These are phyloP conservation scores for Oryctolagus cuniculus DNA, from an alignment of 2,113 vertebrate species.

Conservation along the genomic window DNA sequence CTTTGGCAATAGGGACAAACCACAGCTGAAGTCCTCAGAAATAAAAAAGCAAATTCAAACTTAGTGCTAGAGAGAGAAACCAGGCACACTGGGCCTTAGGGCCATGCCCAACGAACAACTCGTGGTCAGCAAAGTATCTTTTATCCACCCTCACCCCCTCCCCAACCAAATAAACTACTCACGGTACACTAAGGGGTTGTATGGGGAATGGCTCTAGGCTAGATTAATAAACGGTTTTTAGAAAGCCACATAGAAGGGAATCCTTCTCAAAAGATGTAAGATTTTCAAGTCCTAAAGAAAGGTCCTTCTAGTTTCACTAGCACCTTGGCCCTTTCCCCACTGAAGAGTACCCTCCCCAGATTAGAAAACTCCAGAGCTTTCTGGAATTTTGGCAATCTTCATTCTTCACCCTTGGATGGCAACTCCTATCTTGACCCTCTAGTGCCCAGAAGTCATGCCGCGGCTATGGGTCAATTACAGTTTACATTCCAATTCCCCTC, in stretches of 20 bases:
- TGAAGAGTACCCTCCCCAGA: background rate
- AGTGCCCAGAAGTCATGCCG: constrained; percentile 70
- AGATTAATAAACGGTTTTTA: constrained; percentile 84
- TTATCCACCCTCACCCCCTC: constrained; percentile 31
- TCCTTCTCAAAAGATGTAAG: constrained; percentile 78
- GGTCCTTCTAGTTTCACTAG: constrained; percentile 73
- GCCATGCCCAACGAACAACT: constrained; percentile 59
- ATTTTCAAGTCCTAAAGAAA: constrained; percentile 74
- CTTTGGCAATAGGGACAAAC: constrained; percentile 74
- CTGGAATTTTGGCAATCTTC: constrained; percentile 57
- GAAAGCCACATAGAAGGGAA: constrained; percentile 85
- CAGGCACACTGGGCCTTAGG: constrained; percentile 72
- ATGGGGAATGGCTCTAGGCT: constrained; percentile 63
- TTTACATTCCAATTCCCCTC: constrained; percentile 73
- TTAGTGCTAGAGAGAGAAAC: constrained; percentile 71
- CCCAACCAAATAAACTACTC: constrained; percentile 79
- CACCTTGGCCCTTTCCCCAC: constrained; percentile 49
- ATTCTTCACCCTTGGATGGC: constrained; percentile 61
- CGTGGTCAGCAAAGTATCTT: constrained; percentile 76
- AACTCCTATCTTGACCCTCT: constrained; percentile 64
- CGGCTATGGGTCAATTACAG: constrained; percentile 75
- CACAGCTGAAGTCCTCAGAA: constrained; percentile 80
- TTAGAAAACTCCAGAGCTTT: constrained; percentile 45
- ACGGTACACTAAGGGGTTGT: constrained; percentile 54
- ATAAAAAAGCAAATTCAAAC: constrained; percentile 75